A percentile compares a stretch with the other conserved stretches of the same genome.
Evolutionary conservation across 1,140 invertebrate species (phyloP).

Genomic region (Hydropsyche tenuis): DNA sequence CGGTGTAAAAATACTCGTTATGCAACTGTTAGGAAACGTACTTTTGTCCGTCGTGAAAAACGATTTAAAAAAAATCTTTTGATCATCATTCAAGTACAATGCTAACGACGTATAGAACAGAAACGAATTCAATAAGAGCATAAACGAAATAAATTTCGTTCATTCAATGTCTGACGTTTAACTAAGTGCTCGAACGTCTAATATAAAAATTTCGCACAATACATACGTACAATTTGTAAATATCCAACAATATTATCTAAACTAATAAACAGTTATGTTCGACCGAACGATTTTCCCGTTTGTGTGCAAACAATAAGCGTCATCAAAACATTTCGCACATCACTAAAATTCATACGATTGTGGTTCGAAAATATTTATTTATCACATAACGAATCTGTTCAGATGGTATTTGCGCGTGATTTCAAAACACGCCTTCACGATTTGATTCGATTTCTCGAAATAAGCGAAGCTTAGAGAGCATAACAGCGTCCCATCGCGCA

Average conservation of each 20-base stretch:
- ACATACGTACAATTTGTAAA: too few relatives aligned
- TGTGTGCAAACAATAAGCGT: neutral
- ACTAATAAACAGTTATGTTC: neutral
- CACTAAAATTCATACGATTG: neutral
- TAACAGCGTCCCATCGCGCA: constrained; percentile 9
- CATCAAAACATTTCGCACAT: neutral
- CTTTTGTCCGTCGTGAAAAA: too few relatives aligned
- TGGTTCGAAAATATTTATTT: neutral
- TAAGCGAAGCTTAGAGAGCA: constrained; percentile 36
- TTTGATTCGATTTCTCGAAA: constrained; percentile 31
- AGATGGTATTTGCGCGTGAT: constrained; percentile 2
- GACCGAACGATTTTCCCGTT: neutral
- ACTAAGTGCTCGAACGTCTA: too few relatives aligned
- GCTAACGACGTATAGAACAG: too few relatives aligned
- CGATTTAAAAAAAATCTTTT: too few relatives aligned
- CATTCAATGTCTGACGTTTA: too few relatives aligned
- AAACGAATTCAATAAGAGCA: too few relatives aligned
- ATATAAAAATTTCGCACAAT: too few relatives aligned
- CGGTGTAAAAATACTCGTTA: neutral
- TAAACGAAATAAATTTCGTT: too few relatives aligned
- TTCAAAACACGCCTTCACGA: constrained; percentile 20
- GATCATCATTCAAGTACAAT: too few relatives aligned
- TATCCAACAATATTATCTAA: neutral
- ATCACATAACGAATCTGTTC: neutral
- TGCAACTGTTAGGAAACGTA: neutral